phyloP scores from a whole-genome alignment of 2,888 invertebrate genomes.

The Pseudoips prasinana region DNA sequence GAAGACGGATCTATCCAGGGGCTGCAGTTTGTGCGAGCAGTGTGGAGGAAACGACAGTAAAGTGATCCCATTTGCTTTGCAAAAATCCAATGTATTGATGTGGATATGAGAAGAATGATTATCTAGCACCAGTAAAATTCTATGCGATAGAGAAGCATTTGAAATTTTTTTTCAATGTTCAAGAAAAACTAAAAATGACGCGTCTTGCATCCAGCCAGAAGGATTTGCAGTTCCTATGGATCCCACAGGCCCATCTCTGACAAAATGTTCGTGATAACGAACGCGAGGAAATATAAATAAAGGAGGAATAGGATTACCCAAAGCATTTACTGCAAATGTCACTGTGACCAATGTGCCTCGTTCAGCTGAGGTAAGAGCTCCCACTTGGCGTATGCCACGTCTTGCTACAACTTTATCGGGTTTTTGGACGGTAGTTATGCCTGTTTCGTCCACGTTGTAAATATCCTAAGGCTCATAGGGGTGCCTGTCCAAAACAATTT shows the following conservation, averaged over 20 bases:
- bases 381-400: conserved; percentile 31
- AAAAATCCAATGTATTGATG: conserved; percentile 25
- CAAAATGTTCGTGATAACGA: conserved; percentile 28
- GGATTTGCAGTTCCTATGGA: conserved; percentile 29
- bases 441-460: conserved; percentile 33
- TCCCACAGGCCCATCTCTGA: conserved; percentile 30
- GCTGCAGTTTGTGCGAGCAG: conserved; percentile 37
- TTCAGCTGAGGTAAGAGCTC: conserved; percentile 45
- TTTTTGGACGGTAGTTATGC: conserved; percentile 15
- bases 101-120: conserved; percentile 35
- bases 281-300: conserved; percentile 36
- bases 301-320: conserved; percentile 37
- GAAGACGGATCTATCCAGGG: conserved; percentile 30
- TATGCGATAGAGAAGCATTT: conserved; percentile 21
- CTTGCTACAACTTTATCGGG: conserved; percentile 4
- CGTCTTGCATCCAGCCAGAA: conserved; percentile 37
- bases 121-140: conserved; percentile 32
- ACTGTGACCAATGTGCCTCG: conserved; percentile 43
- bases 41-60: conserved; percentile 36
- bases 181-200: conserved; percentile 26
- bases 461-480: conserved; percentile 26
- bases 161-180: conserved; percentile 31
- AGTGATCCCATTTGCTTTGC: conserved; percentile 29
- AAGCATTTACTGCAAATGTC: conserved; percentile 36
- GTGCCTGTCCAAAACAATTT: conserved; percentile 21